Evolutionary conservation across 2,888 invertebrate genomes (phyloP).

Genomic region (Aspidiotus destructor): DNA sequence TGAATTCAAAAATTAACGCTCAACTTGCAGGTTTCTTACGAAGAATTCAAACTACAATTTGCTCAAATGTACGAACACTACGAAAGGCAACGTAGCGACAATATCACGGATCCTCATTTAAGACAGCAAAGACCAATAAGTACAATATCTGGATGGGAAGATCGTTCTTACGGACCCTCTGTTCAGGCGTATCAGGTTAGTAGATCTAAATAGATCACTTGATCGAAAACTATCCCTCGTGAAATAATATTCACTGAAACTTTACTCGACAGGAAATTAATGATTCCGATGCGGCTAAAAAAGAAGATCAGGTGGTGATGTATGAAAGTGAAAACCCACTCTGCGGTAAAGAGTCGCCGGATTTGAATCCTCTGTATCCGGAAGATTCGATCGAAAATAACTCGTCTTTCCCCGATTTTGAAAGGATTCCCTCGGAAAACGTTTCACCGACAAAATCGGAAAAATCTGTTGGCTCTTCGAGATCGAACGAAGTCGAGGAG

Average conservation of each 20-base stretch:
- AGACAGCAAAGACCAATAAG: constrained; percentile 87
- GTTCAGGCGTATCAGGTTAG: constrained; percentile 5
- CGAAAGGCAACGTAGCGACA: constrained; percentile 84
- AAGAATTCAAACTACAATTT: constrained; percentile 95
- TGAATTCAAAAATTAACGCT: neutral
- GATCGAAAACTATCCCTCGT: too few species aligned
- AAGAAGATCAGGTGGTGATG: neutral
- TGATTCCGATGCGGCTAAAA: neutral
- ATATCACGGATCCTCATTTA: constrained; percentile 89
- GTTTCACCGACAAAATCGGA: too few species aligned
- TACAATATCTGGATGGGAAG: constrained; percentile 89
- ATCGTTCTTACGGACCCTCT: constrained; percentile 15
- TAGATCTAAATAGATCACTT: too few species aligned
- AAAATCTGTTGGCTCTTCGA: too few species aligned
- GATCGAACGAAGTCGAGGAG: too few species aligned
- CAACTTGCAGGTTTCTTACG: constrained; percentile 73
- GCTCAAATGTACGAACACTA: constrained; percentile 96
- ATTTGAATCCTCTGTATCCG: constrained; percentile 13
- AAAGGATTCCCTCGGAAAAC: too few species aligned
- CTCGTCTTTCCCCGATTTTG: neutral
- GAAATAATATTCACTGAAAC: neutral
- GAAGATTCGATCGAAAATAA: constrained; percentile 10
- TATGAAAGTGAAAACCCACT: neutral
- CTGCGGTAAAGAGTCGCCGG: constrained; percentile 8
- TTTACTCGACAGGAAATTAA: neutral